phyloP scores from a whole-genome alignment of 2,797 vertebrate species.

The Syngnathus acus region DNA sequence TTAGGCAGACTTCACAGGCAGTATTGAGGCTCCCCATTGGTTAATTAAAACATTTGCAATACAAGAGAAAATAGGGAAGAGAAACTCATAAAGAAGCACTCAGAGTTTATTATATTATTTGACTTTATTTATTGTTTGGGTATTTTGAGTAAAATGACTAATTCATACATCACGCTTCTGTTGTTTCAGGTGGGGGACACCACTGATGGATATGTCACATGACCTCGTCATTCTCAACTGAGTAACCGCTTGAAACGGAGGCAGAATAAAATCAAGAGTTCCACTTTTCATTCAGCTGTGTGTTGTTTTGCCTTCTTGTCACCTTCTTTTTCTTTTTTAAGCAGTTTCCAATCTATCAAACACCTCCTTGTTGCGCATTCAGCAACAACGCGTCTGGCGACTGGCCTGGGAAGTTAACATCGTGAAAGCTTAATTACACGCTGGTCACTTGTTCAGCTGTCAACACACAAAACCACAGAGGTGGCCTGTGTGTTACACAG shows the following conservation, averaged over 20 bases:
- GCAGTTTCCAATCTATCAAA: conserved; percentile 25
- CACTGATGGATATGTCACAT: conserved; percentile 14
- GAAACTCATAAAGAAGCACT: background rate
- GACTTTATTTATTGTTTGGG: background rate
- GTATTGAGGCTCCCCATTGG: too few species aligned
- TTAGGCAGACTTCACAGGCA: background rate
- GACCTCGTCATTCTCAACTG: conserved; percentile 9
- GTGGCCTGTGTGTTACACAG: background rate
- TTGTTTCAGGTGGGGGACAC: conserved; percentile 40
- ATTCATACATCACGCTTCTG: background rate
- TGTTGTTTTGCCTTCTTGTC: conserved; percentile 13
- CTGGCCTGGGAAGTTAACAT: conserved; percentile 30
- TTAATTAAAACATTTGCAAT: background rate
- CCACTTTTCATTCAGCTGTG: conserved; percentile 17
- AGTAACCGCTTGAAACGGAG: conserved; percentile 13
- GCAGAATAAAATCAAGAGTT: conserved; percentile 53
- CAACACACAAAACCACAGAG: background rate
- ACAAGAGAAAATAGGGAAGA: background rate
- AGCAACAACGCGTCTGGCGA: conserved; percentile 31
- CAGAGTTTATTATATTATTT: background rate
- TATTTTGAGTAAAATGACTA: background rate
- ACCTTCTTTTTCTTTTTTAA: conserved; percentile 6
- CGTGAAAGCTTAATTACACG: conserved; percentile 21
- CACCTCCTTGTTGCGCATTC: conserved; percentile 33
- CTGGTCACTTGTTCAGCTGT: conserved; percentile 5